Evolutionary conservation across 2,113 vertebrate species (phyloP), one percentile per base, ranked within the genome.

Genomic region (Amia ocellicauda): DNA sequence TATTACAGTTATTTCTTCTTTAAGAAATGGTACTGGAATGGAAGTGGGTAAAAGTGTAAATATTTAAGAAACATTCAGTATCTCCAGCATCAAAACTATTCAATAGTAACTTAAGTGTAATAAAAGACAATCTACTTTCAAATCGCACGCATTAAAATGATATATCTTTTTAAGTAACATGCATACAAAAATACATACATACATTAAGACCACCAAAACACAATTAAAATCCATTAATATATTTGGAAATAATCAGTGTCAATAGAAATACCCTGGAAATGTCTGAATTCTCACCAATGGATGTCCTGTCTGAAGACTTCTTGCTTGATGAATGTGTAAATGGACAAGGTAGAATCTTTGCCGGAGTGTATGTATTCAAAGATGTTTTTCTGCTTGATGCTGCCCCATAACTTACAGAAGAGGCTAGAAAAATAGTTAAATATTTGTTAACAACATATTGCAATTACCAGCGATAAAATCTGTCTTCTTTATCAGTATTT

Each of bases 321-420:
- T 80, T 83, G 62, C 56, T 83, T 64, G 62, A 72, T 76, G 76
- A 81, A 62, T 72, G 81, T 53, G 85, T 76, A 66, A 86, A 77
- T 47, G 89, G 83, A 23, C 87, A 89, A 64, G 92, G 91, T 19
- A 92, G 89, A 68, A 93, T 89, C 78, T 89, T 94, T 55, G 92
- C 76, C 72, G 91, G 90, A 42, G 89, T 92, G 1, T 93, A 94
- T 7, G 88, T 94, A 80, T 94, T 94, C 73, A 94, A 83, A 71
- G 88, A 67, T 47, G 74, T 54, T 77, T 91, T 93, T 81, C 85
- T 91, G 81, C 83, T 78, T 69, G 86, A 75, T 59, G 61, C 40
- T 80, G 88, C 81, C 73, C 80, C 80, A 64, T 60, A 55, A 47
- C 67, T 74, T 53, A 71, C 51, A 71, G 50, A 70, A 76, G 40